Percentiles rank a stretch among this genome's conserved stretches.
phyloP scores from a whole-genome alignment of 30 jellyfish, hydroid and myxozoan species.

The Euphysa ruthae region DNA sequence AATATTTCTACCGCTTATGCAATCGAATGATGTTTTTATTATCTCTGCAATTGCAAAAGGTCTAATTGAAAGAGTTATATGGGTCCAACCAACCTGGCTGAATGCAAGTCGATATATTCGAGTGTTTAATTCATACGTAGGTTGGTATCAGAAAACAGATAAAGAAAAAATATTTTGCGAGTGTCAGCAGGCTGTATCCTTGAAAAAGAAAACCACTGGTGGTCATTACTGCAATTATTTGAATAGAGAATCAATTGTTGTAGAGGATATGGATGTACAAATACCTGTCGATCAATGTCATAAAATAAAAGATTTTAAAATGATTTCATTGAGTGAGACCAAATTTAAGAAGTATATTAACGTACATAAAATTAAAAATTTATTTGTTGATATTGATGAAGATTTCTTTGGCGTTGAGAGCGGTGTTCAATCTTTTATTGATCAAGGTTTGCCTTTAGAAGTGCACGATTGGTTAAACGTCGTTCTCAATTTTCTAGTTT shows the following conservation, averaged over 20 bases:
- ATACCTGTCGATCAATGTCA: neutral
- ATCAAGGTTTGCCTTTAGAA: slow-evolving; percentile 13
- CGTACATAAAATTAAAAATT: neutral
- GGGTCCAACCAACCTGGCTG: slow-evolving; percentile 28
- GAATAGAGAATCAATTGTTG: neutral
- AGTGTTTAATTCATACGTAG: neutral
- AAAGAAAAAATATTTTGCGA: slow-evolving; percentile 1
- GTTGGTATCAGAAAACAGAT: neutral
- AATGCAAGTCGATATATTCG: neutral
- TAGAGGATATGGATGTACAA: neutral
- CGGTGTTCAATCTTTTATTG: slow-evolving; percentile 11
- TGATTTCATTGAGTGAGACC: neutral
- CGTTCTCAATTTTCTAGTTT: neutral
- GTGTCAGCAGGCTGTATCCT: neutral
- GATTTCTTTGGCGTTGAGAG: slow-evolving; percentile 47
- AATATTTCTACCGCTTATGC: slow-evolving; percentile 26
- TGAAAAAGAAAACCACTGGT: neutral
- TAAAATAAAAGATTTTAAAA: neutral
- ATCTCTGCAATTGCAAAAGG: slow-evolving; percentile 29
- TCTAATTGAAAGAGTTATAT: slow-evolving; percentile 4
- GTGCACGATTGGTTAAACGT: neutral
- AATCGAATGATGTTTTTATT: slow-evolving; percentile 38
- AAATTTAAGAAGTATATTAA: neutral
- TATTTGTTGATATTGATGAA: slow-evolving; percentile 35
- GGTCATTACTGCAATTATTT: neutral